Conservation (phyloP, 1,140 invertebrate genomes). For the Delia radicum region DNA sequence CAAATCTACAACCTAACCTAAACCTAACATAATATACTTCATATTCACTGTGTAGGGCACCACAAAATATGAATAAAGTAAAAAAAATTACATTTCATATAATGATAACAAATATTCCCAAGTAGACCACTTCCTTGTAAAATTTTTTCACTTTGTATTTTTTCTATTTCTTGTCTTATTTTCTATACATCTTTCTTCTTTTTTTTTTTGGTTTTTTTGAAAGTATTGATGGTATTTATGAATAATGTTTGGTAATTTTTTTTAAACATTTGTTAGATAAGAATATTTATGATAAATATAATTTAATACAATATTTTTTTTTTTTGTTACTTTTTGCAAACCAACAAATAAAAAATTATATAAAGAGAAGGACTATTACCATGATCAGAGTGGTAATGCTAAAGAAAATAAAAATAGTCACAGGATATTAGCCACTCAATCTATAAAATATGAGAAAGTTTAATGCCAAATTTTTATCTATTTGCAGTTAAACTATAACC, state of each 20-base stretch:
- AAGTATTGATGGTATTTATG: conserved; percentile 8
- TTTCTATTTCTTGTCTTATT: background rate
- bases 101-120: conserved; percentile 12
- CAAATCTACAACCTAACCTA: no score
- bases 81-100: conserved; percentile 1
- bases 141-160: background rate
- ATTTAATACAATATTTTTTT: background rate
- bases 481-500: background rate
- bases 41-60: background rate
- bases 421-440: background rate
- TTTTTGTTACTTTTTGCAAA: background rate
- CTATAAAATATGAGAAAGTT: background rate
- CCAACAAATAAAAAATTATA: background rate
- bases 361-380: background rate
- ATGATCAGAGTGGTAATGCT: background rate
- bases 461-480: background rate
- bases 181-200: background rate
- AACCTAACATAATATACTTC: no score
- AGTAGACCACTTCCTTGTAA: conserved; percentile 8
- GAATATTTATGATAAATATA: conserved; percentile 17
- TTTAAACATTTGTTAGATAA: background rate
- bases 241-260: conserved; percentile 10
- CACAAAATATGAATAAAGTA: background rate
- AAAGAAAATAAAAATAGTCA: background rate
- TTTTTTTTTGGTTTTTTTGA: background rate